Percentiles rank a stretch among this genome's conserved stretches.
Conservation (phyloP, 2,888 invertebrate genomes). For the Drosophila testacea region DNA sequence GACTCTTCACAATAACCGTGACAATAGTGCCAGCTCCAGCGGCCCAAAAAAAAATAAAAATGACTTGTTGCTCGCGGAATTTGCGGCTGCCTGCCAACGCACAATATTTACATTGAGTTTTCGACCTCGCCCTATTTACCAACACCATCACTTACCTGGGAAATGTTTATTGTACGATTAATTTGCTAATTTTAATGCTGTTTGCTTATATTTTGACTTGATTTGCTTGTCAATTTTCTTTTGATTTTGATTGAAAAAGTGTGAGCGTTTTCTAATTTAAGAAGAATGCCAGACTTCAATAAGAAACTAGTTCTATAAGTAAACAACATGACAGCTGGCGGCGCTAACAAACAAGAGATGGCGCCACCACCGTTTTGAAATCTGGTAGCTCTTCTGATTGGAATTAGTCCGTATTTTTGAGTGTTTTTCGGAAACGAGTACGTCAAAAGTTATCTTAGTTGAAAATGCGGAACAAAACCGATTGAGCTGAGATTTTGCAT, state of each 20-base stretch:
- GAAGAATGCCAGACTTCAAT: too few species aligned
- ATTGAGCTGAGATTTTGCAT: too few species aligned
- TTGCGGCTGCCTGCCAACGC: conserved; percentile 61
- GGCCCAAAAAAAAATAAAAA: conserved; percentile 41
- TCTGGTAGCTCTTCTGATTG: too few species aligned
- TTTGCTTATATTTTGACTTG: conserved; percentile 6
- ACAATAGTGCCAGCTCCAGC: conserved; percentile 49
- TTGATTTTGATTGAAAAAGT: conserved; percentile 33
- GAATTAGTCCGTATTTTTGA: too few species aligned
- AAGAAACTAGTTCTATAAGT: too few species aligned
- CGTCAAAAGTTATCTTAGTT: too few species aligned
- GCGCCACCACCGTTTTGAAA: too few species aligned
- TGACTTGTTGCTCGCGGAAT: conserved; percentile 65
- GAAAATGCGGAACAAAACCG: too few species aligned
- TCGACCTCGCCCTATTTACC: conserved; percentile 47
- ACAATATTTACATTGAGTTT: conserved; percentile 47
- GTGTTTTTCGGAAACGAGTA: too few species aligned
- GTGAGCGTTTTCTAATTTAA: not conserved
- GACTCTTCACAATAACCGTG: conserved; percentile 36
- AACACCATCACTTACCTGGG: conserved; percentile 49
- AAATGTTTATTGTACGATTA: conserved; percentile 25
- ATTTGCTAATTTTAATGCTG: conserved; percentile 1
- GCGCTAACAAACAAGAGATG: too few species aligned
- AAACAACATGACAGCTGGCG: too few species aligned
- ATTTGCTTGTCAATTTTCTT: conserved; percentile 22